Percentiles rank a stretch among this genome's conserved stretches.
Conservation (phyloP, 2,888 invertebrate species). For the Catocala nupta region DNA sequence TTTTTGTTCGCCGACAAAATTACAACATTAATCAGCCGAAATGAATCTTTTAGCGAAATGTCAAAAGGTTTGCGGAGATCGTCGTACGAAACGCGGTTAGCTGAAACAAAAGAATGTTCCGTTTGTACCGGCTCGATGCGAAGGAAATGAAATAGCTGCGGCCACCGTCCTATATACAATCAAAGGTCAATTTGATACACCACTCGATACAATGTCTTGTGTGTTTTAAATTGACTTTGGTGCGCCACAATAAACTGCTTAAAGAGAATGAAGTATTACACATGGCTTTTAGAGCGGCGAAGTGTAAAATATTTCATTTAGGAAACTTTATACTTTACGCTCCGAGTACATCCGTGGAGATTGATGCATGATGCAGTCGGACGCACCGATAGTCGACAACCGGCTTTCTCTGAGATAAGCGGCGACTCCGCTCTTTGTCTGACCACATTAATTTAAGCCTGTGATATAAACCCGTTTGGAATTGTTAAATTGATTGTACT, state of each 20-base stretch:
- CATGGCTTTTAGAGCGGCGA: slow-evolving; percentile 17
- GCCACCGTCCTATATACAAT: slow-evolving; percentile 46
- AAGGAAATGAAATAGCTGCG: slow-evolving; percentile 53
- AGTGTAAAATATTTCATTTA: slow-evolving; percentile 37
- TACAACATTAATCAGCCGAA: slow-evolving; percentile 82
- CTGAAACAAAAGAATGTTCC: slow-evolving; percentile 79
- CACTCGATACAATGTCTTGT: slow-evolving; percentile 11
- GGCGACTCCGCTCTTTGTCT: slow-evolving; percentile 72
- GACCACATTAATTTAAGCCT: slow-evolving; percentile 77
- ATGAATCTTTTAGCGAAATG: slow-evolving; percentile 84
- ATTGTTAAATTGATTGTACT: slow-evolving; percentile 79
- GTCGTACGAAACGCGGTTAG: slow-evolving; percentile 71
- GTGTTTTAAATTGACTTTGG: slow-evolving; percentile 33
- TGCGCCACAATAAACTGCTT: slow-evolving; percentile 3
- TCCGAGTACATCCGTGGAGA: slow-evolving; percentile 44
- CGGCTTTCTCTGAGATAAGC: slow-evolving; percentile 82
- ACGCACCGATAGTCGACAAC: slow-evolving; percentile 54
- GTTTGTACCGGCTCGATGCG: slow-evolving; percentile 61
- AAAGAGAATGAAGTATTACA: slow-evolving; percentile 4
- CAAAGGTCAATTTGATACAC: slow-evolving; percentile 35
- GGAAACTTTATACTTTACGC: slow-evolving; percentile 40
- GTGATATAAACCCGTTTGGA: slow-evolving; percentile 71
- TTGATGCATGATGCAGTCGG: slow-evolving; percentile 54
- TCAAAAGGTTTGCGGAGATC: slow-evolving; percentile 81
- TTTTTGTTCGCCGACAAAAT: slow-evolving; percentile 77